Conservation (phyloP, 2,113 vertebrate species). For the Dipodomys merriami region DNA sequence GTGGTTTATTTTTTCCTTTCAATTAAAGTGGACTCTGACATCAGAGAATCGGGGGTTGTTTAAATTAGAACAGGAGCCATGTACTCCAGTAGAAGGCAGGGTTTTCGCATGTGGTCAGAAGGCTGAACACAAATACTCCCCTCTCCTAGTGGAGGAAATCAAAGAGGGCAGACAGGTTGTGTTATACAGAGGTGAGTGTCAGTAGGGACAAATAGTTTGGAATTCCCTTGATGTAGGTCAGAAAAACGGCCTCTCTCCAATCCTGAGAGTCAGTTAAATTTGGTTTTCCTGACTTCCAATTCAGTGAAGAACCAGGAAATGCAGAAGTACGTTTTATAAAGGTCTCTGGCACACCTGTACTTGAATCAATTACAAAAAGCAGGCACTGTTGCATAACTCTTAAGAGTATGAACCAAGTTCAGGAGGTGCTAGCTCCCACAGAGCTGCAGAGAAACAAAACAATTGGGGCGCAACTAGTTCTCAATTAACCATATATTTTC, state of each 20-base stretch:
- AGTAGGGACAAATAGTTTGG: constrained; percentile 36
- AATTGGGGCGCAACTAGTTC: not conserved
- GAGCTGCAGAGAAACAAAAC: not conserved
- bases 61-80: not conserved
- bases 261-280: not conserved
- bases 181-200: constrained; percentile 20
- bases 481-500: not conserved
- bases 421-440: not conserved
- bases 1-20: not conserved
- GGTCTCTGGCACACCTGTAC: not conserved
- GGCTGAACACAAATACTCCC: constrained; percentile 36
- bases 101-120: not conserved
- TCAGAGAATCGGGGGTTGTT: not conserved
- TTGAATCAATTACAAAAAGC: constrained; percentile 41
- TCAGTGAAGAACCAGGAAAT: constrained; percentile 32
- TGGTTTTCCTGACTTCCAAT: constrained; percentile 44
- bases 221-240: constrained; percentile 17
- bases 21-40: constrained; percentile 36
- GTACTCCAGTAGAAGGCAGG: not conserved
- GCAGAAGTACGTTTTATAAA: not conserved
- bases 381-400: not conserved
- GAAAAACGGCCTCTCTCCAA: constrained; percentile 44
- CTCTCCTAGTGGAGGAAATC: constrained; percentile 12
- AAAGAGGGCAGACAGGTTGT: not conserved
- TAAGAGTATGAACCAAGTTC: not conserved